Conservation (phyloP, 2,113 vertebrate species). For the Motacilla tschutschensis region DNA sequence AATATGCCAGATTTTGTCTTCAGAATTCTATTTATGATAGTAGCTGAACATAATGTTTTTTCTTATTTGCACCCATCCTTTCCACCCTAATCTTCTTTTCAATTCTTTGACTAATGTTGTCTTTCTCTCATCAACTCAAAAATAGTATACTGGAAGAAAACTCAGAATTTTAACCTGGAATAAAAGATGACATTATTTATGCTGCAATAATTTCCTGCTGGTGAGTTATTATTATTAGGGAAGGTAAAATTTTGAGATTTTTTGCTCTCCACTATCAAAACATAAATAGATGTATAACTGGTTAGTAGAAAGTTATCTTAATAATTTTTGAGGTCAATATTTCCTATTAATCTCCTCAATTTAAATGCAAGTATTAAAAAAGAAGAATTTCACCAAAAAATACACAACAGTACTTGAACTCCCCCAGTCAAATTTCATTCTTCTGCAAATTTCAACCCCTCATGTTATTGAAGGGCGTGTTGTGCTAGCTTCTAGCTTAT, state of each 20-base stretch:
- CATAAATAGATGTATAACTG: background rate
- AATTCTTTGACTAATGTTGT: background rate
- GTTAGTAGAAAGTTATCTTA: background rate
- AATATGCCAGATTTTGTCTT: background rate
- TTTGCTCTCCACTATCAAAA: background rate
- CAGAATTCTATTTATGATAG: background rate
- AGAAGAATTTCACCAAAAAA: background rate
- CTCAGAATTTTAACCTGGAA: background rate
- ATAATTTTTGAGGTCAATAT: background rate
- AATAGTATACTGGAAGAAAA: background rate
- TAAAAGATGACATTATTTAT: background rate
- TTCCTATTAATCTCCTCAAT: background rate
- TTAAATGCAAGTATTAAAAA: background rate
- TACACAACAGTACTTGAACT: background rate
- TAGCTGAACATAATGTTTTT: background rate
- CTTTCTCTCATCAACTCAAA: background rate
- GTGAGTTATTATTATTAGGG: background rate
- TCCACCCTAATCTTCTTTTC: background rate
- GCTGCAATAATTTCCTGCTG: background rate
- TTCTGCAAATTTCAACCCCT: background rate
- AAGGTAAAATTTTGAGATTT: background rate
- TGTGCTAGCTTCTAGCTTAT: background rate
- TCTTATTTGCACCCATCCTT: background rate
- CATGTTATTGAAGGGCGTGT: background rate
- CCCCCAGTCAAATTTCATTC: background rate